phyloP scores from a whole-genome alignment of 2,888 invertebrate genomes.

The Ennomos fuscantarius region DNA sequence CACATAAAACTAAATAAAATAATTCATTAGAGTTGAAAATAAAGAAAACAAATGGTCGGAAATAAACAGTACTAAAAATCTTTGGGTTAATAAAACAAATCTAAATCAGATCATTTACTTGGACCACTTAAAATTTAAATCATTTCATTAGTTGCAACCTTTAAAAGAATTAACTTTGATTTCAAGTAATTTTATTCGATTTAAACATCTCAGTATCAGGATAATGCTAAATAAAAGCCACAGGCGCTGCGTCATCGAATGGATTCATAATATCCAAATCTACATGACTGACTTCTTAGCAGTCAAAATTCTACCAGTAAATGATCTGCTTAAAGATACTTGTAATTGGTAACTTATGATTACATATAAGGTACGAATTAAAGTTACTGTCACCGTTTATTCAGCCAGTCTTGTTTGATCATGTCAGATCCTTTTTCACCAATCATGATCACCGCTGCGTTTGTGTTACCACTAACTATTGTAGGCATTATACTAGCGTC shows the following conservation, averaged over 20 bases:
- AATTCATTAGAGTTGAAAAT: no score
- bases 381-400: conserved; percentile 61
- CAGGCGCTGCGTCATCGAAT: conserved; percentile 3
- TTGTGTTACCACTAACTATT: conserved; percentile 95
- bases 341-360: conserved; percentile 18
- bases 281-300: no score
- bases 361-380: conserved; percentile 9
- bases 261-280: background rate
- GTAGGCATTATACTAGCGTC: conserved; percentile 96
- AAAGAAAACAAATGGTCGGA: background rate
- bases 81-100: conserved; percentile 26
- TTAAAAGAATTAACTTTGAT: no score
- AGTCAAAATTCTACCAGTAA: conserved; percentile 1
- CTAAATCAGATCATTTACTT: conserved; percentile 16
- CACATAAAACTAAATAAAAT: background rate
- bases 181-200: no score
- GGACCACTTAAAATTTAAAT: background rate
- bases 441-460: conserved; percentile 96
- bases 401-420: conserved; percentile 93
- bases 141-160: background rate
- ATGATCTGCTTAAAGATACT: conserved; percentile 16
- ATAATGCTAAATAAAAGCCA: background rate
- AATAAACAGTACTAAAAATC: conserved; percentile 14
- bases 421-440: conserved; percentile 95
- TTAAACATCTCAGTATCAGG: background rate